Base-by-base conservation (phyloP, 1,140 invertebrate species). In the Coenobita brevimanus region DNA sequence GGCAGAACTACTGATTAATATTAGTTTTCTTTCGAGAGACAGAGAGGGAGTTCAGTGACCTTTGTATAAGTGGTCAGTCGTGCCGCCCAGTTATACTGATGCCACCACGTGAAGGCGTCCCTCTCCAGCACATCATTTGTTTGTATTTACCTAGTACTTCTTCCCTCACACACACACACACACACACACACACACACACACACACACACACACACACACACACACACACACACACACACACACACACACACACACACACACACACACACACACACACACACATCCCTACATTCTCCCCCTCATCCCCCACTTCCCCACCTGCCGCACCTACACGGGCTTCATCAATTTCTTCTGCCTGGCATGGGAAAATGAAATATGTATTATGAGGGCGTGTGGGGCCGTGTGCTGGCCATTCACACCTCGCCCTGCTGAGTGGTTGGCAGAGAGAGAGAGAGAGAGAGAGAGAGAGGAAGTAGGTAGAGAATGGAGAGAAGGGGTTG, bases 341-440 rank as follows among this genome's bases (percentile, higher is more conserved):
- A 71, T 71, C 67, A 71, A 71, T 71, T 71, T 71, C 67, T 71
- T 71, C 67, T 71, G 67, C 67, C 36, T 71, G 67, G 36, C n/a
- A 71, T 27, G n/a, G n/a, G 67, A 71, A 71, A 71, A 27, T 71
- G n/a, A 71, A 71, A 33, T 71, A 24, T 71, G 67, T 38, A 71
- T 71, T 71, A 71, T 71, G 36, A 27, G 27, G 27, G 10, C 27
- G 36, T 62, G 60, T 62, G 60, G n/a, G 60, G 30, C n/a, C 30
- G 33, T 27, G 36, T 13, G 36, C 30, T 38, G 36, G 67, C 67
- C 67, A 27, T 71, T 71, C 67, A 71, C 67, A 71, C 67, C 67
- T 71, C 15, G 27, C 24, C 67, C n/a, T 17, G 27, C 17, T 71
- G 67, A 27, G 27, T 71, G 67, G 30, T 15, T 27, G 27, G 17